Base-by-base conservation (phyloP, 2,888 invertebrate genomes). In the Hedychridium roseum region DNA sequence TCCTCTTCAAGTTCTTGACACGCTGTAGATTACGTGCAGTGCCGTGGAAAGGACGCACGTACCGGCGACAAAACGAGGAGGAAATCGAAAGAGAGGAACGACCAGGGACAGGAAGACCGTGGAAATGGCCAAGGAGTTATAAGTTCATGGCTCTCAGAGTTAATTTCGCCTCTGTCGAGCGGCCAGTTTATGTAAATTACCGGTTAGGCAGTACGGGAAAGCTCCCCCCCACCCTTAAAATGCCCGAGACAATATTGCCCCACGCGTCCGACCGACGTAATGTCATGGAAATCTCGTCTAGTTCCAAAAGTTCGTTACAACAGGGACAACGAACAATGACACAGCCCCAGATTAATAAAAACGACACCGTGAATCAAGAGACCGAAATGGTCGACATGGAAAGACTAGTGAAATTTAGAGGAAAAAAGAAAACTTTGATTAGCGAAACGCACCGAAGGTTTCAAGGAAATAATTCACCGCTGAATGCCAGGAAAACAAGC, bases 251-350 rank as follows among this genome's bases (percentile, higher is more conserved):
- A 54, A 54, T 64, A 66, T 64, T 57, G 52, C 47, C 12, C 43
- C 44, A 16, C 37, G 38, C 36, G 48, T 36, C 40, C 50, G 47
- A n/a, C 35, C 34, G 28, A 38, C 23, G 45, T 68, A 70, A 68
- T 66, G 66, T 45, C 54, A 70, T 70, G 70, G 67, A 70, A 71
- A 71, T 71, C 70, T 66, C 66, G 55, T 61, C 59, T 64, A 62
- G 64, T 67, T 64, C 56, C 62, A 46, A 68, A 70, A 71, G 66
- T 71, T 71, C 64, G 62, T 70, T 68, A 64, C 59, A 60, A 61
- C 60, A 66, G 62, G 57, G n/a, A n/a, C n/a, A n/a, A n/a, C n/a
- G n/a, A n/a, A n/a, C n/a, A n/a, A n/a, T n/a, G n/a, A n/a, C n/a
- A n/a, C n/a, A n/a, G n/a, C n/a, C n/a, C n/a, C n/a, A n/a, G n/a